Evolutionary conservation across 2,888 invertebrate species (phyloP).

Genomic region (Papilio protenor): DNA sequence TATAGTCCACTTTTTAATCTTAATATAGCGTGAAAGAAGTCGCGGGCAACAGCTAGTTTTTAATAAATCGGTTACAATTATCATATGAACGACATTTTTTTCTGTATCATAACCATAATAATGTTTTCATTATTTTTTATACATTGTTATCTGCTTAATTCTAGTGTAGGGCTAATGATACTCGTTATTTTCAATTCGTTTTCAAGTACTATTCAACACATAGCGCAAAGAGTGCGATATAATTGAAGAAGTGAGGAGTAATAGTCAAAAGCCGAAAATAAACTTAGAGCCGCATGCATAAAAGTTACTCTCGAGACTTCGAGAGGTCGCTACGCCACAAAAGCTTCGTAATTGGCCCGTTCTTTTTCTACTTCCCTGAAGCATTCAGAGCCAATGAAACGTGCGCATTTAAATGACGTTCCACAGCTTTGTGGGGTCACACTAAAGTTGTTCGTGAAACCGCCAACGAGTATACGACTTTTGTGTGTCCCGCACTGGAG

Average conservation of each 20-base stretch:
- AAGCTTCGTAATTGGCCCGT: constrained; percentile 83
- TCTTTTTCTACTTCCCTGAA: constrained; percentile 83
- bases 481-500: constrained; percentile 71
- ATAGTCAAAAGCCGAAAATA: constrained; percentile 61
- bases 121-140: background rate
- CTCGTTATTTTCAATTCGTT: constrained; percentile 38
- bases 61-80: background rate
- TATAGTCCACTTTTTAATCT: too few relatives aligned
- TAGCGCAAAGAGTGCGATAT: constrained; percentile 40
- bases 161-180: constrained; percentile 21
- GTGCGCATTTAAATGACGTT: constrained; percentile 85
- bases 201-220: constrained; percentile 40
- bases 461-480: constrained; percentile 72
- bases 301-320: constrained; percentile 81
- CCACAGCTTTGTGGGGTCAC: constrained; percentile 82
- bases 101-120: background rate
- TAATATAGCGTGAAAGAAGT: too few relatives aligned
- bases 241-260: constrained; percentile 46
- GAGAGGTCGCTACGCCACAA: constrained; percentile 80
- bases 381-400: constrained; percentile 84
- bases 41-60: too few relatives aligned
- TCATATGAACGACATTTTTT: background rate
- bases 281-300: constrained; percentile 71
- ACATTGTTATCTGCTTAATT: constrained; percentile 15
- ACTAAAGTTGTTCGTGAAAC: constrained; percentile 80